These are phyloP conservation scores for Diadophis punctatus DNA, from an alignment of 2,113 vertebrate genomes.

Conservation along the genomic window DNA sequence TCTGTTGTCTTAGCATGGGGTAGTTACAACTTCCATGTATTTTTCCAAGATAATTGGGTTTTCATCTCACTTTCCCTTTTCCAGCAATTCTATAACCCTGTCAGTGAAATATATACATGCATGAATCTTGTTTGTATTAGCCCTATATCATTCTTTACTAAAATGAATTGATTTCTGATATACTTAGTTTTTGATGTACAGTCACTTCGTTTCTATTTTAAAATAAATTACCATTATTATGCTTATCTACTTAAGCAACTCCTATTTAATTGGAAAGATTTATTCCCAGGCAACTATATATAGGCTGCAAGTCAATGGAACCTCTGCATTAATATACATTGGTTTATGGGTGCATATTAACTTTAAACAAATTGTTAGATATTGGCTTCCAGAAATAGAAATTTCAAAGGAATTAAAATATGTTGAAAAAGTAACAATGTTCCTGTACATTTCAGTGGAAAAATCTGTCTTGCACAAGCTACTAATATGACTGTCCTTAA, in stretches of 20 bases:
- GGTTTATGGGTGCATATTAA: not conserved
- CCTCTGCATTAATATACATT: not conserved
- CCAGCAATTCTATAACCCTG: not conserved
- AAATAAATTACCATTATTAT: not conserved
- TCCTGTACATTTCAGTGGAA: not conserved
- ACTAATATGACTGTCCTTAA: not conserved
- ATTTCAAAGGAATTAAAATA: not conserved
- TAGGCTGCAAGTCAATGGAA: not conserved
- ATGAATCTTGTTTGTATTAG: not conserved
- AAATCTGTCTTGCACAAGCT: not conserved
- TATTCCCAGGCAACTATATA: not conserved
- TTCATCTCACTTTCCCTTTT: not conserved
- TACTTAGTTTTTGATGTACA: not conserved
- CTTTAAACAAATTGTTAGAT: not conserved
- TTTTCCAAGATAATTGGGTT: not conserved
- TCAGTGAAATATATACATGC: not conserved
- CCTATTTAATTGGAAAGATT: not conserved
- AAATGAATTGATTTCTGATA: not conserved
- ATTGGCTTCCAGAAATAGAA: not conserved
- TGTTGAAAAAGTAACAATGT: not conserved
- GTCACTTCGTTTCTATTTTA: not conserved
- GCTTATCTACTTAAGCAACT: not conserved
- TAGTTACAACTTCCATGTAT: not conserved
- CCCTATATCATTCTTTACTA: not conserved
- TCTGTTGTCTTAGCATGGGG: not conserved